Conservation (phyloP, 2,888 invertebrate species). For the Gymnoscelis rufifasciata region DNA sequence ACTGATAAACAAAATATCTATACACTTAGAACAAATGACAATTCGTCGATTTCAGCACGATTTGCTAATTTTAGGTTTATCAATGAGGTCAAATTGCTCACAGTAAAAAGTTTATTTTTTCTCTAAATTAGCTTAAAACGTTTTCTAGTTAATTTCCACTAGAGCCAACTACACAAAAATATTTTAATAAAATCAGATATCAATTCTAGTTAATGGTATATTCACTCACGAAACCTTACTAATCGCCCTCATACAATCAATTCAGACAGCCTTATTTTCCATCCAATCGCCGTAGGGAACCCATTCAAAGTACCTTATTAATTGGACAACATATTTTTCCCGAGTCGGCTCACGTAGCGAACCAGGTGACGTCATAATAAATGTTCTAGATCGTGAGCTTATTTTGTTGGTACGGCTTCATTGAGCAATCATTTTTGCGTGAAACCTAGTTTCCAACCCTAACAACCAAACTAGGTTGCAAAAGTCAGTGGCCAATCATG, state of each 20-base stretch:
- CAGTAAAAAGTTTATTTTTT: too few species aligned
- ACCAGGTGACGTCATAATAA: slow-evolving; percentile 61
- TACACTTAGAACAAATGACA: too few species aligned
- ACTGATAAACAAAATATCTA: too few species aligned
- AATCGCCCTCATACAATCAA: slow-evolving; percentile 58
- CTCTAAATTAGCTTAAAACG: too few species aligned
- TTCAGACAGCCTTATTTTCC: slow-evolving; percentile 55
- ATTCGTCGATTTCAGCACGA: too few species aligned
- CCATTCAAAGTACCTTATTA: slow-evolving; percentile 67
- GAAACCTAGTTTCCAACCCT: too few species aligned
- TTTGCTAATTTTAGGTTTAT: too few species aligned
- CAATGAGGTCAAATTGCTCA: too few species aligned
- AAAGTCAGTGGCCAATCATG: too few species aligned
- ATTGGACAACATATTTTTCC: slow-evolving; percentile 62
- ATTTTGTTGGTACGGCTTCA: neutral
- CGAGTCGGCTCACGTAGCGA: slow-evolving; percentile 54
- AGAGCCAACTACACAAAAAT: too few species aligned
- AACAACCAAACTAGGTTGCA: too few species aligned
- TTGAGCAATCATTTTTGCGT: neutral
- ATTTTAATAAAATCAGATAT: neutral
- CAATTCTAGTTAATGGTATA: neutral
- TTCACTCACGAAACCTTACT: slow-evolving; percentile 31
- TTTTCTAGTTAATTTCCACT: too few species aligned
- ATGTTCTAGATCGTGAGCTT: slow-evolving; percentile 33
- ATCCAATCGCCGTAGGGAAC: slow-evolving; percentile 59